phyloP scores from a whole-genome alignment of 2,113 vertebrate genomes.

The Herpailurus yagouaroundi region DNA sequence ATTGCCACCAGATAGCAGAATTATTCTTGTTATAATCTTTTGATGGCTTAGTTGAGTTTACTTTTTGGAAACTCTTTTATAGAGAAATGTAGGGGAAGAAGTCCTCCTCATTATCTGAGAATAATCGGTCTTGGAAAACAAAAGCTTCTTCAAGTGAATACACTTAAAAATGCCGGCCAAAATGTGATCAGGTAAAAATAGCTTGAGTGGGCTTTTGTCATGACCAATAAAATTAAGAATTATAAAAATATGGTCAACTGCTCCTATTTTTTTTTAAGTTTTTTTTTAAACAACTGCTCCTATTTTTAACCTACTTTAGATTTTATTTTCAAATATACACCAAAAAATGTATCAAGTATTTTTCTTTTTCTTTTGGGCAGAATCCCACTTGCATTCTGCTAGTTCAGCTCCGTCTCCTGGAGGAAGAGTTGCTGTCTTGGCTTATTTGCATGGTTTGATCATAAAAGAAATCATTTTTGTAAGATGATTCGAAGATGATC shows the following conservation, averaged over 20 bases:
- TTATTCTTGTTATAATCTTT: conserved; percentile 74
- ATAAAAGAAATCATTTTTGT: background rate
- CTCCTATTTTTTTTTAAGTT: background rate
- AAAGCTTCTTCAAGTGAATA: background rate
- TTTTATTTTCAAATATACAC: conserved; percentile 47
- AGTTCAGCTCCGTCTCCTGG: background rate
- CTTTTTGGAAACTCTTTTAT: conserved; percentile 24
- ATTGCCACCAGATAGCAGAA: conserved; percentile 82
- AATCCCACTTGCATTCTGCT: background rate
- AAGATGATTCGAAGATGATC: background rate
- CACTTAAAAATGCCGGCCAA: background rate
- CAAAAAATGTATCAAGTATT: background rate
- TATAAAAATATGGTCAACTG: background rate
- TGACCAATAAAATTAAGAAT: conserved; percentile 28
- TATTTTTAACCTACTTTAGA: conserved; percentile 25
- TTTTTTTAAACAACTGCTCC: background rate
- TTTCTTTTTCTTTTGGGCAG: background rate
- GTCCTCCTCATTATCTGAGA: background rate
- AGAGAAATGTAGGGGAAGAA: conserved; percentile 10
- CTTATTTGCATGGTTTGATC: background rate
- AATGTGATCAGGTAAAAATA: background rate
- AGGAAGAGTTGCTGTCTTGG: background rate
- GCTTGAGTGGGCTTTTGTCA: background rate
- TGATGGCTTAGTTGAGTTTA: conserved; percentile 19
- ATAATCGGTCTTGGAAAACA: background rate